Conservation (phyloP, 2,888 invertebrate species). For the Idaea biselata region DNA sequence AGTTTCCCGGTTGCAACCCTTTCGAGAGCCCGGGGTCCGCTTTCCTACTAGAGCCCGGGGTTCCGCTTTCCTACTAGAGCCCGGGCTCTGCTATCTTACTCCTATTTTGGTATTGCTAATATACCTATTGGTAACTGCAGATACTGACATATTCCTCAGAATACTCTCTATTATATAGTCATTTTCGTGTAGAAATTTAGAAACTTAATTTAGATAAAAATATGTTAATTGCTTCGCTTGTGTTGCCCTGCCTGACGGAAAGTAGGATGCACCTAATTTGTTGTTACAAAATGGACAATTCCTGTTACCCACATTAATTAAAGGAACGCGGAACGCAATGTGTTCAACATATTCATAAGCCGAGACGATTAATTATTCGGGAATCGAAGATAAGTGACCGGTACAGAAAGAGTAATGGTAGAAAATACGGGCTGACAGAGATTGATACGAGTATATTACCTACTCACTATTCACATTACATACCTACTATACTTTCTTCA, state of each 20-base stretch:
- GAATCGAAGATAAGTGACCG: conserved; percentile 33
- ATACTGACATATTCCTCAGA: not conserved
- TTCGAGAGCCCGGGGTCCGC: too few relatives aligned
- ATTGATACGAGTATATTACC: conserved; percentile 32
- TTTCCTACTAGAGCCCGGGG: too few relatives aligned
- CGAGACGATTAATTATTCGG: conserved; percentile 30
- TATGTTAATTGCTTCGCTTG: not conserved
- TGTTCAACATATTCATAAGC: conserved; percentile 19
- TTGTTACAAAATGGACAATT: not conserved
- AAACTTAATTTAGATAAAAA: not conserved
- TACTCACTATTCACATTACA: conserved; percentile 12
- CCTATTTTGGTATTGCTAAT: too few relatives aligned
- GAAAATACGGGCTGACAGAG: conserved; percentile 30
- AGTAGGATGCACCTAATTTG: not conserved
- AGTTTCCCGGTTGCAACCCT: too few relatives aligned
- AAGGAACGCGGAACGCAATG: conserved; percentile 7
- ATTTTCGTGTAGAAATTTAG: not conserved
- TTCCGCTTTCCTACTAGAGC: too few relatives aligned
- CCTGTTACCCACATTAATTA: not conserved
- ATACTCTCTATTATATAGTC: not conserved
- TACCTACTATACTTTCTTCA: not conserved
- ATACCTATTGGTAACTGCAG: too few relatives aligned
- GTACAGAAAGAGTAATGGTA: conserved; percentile 30
- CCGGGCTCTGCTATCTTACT: too few relatives aligned
- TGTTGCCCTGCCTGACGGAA: not conserved